Evolutionary conservation across 2,797 vertebrate species (phyloP).

Genomic region (Tragelaphus oryx): DNA sequence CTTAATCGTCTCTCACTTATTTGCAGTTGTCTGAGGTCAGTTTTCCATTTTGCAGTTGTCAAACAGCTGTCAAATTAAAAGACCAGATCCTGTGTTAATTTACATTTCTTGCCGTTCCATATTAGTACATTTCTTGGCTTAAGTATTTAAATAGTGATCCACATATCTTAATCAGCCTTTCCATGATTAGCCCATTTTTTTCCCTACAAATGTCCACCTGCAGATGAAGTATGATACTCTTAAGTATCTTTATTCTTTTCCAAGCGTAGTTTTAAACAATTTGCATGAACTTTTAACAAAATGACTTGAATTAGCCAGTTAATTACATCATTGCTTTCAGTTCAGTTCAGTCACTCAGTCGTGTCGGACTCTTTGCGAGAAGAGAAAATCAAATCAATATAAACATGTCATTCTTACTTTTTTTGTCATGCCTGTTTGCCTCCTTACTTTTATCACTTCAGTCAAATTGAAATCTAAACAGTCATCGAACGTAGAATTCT

Average conservation of each 20-base stretch:
- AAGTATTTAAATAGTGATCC: conserved; percentile 76
- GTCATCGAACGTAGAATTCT: neutral
- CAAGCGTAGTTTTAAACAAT: neutral
- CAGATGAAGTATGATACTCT: neutral
- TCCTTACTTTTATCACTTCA: conserved; percentile 56
- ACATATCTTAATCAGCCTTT: conserved; percentile 63
- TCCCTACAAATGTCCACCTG: neutral
- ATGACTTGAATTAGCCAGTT: neutral
- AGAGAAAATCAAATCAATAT: conserved; percentile 27
- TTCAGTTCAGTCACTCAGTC: too few relatives aligned
- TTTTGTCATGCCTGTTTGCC: conserved; percentile 26
- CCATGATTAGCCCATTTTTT: conserved; percentile 37
- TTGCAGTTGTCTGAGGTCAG: conserved; percentile 82
- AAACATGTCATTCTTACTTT: conserved; percentile 23
- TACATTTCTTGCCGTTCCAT: conserved; percentile 78
- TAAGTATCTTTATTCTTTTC: conserved; percentile 5
- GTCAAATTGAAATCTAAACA: conserved; percentile 62
- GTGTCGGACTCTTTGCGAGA: too few relatives aligned
- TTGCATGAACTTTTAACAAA: neutral
- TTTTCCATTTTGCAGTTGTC: conserved; percentile 84
- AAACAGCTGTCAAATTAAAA: conserved; percentile 85
- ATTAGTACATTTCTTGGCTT: conserved; percentile 76
- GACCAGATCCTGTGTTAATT: conserved; percentile 80
- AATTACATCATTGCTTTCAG: neutral
- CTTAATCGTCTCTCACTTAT: conserved; percentile 80